Conservation (phyloP, 2,113 vertebrate species). For the Myxocyprinus asiaticus region DNA sequence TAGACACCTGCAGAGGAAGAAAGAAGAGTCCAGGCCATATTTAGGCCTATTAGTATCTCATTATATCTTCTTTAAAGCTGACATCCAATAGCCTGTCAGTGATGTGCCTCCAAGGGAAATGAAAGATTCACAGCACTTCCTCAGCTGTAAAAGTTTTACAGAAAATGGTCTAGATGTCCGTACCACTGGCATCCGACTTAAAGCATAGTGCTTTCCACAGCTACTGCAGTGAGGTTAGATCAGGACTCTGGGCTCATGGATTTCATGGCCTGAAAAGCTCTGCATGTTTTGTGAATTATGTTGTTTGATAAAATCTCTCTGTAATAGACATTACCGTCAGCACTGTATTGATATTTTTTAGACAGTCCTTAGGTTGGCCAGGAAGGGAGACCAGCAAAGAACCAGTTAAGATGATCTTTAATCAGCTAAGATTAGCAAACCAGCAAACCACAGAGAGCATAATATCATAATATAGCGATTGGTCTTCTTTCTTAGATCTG, state of each 20-base stretch:
- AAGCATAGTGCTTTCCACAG: background rate
- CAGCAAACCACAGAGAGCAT: no score
- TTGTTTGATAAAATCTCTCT: no score
- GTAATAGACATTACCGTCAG: no score
- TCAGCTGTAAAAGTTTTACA: conserved; percentile 69
- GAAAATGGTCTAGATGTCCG: conserved; percentile 57
- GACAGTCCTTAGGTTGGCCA: no score
- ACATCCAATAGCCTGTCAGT: conserved; percentile 57
- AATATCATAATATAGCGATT: no score
- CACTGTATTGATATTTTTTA: no score
- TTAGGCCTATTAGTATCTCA: conserved; percentile 66
- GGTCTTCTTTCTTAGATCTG: no score
- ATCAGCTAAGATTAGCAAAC: no score
- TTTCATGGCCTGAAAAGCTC: background rate
- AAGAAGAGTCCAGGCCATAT: conserved; percentile 42
- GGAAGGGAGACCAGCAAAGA: no score
- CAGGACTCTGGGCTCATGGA: conserved; percentile 1
- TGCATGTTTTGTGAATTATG: no score
- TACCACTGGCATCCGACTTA: background rate
- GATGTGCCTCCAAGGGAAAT: conserved; percentile 61
- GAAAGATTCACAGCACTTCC: conserved; percentile 70
- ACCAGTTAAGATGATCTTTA: no score
- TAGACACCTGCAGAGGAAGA: background rate
- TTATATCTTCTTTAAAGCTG: conserved; percentile 64
- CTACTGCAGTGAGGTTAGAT: conserved; percentile 17